These are phyloP conservation scores for Temnothorax nylanderi DNA, from an alignment of 1,140 invertebrate species.

Conservation along the genomic window DNA sequence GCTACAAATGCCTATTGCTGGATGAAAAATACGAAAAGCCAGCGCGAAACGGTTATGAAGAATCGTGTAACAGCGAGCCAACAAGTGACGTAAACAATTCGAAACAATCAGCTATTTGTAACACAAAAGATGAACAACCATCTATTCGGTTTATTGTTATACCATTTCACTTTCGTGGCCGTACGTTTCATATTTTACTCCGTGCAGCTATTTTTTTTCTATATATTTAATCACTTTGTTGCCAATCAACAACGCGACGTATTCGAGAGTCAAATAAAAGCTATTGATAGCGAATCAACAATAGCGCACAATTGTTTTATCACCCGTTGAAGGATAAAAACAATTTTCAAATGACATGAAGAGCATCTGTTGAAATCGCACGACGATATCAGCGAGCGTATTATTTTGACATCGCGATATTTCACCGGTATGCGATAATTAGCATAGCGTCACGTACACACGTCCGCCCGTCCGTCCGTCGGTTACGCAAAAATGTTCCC, in stretches of 20 bases:
- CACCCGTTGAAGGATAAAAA: neutral
- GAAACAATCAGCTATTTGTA: slow-evolving; percentile 55
- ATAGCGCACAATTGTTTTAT: slow-evolving; percentile 6
- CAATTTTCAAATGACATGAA: neutral
- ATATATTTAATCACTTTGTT: slow-evolving; percentile 55
- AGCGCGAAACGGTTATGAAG: neutral
- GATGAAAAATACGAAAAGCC: slow-evolving; percentile 8
- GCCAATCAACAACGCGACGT: slow-evolving; percentile 41
- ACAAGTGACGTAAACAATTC: slow-evolving; percentile 49
- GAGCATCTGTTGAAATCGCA: neutral
- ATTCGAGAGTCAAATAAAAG: slow-evolving; percentile 28
- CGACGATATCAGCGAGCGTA: slow-evolving; percentile 20
- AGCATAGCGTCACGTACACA: slow-evolving; percentile 39
- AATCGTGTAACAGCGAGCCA: slow-evolving; percentile 2
- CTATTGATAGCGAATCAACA: slow-evolving; percentile 32
- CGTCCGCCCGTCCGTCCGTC: neutral
- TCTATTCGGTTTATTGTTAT: slow-evolving; percentile 48
- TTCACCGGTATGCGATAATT: slow-evolving; percentile 20
- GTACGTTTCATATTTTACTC: neutral
- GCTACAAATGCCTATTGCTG: neutral
- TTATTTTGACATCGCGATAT: slow-evolving; percentile 38
- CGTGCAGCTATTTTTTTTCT: neutral
- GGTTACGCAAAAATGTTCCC: slow-evolving; percentile 27
- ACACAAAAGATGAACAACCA: slow-evolving; percentile 49
- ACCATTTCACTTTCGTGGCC: slow-evolving; percentile 17